Percentiles rank a stretch among this genome's conserved stretches.
Evolutionary conservation across 2,797 vertebrate genomes (phyloP).

Genomic region (Streptopelia turtur): DNA sequence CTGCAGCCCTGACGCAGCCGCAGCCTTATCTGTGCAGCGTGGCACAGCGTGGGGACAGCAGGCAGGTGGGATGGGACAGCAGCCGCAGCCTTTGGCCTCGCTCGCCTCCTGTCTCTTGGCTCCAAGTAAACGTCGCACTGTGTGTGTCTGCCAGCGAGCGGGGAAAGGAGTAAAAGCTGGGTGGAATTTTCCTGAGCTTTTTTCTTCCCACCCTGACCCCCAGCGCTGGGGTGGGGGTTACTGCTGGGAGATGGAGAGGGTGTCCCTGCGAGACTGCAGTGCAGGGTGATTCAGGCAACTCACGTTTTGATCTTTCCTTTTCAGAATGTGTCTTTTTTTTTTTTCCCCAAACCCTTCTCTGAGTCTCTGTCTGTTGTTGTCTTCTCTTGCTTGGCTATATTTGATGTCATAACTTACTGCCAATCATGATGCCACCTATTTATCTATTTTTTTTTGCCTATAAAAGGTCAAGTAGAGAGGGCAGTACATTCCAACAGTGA

Average conservation of each 20-base stretch:
- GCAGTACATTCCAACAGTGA: background rate
- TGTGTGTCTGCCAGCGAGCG: rapidly evolving
- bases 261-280: background rate
- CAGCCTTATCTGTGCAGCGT: background rate
- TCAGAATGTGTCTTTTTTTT: background rate
- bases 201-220: background rate
- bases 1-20: background rate
- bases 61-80: background rate
- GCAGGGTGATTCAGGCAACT: background rate
- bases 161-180: background rate
- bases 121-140: background rate
- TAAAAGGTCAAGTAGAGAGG: background rate
- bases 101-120: background rate
- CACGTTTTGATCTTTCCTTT: background rate
- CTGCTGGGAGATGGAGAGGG: background rate
- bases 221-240: background rate
- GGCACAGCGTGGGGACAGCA: rapidly evolving
- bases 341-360: background rate
- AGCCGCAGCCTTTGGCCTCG: background rate
- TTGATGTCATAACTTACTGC: background rate
- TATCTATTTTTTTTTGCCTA: background rate
- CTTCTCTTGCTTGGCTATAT: background rate
- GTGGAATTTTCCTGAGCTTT: background rate
- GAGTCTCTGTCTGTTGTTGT: background rate
- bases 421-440: background rate